Conservation (phyloP, 2,797 vertebrate genomes). For the Sternotherus odoratus region DNA sequence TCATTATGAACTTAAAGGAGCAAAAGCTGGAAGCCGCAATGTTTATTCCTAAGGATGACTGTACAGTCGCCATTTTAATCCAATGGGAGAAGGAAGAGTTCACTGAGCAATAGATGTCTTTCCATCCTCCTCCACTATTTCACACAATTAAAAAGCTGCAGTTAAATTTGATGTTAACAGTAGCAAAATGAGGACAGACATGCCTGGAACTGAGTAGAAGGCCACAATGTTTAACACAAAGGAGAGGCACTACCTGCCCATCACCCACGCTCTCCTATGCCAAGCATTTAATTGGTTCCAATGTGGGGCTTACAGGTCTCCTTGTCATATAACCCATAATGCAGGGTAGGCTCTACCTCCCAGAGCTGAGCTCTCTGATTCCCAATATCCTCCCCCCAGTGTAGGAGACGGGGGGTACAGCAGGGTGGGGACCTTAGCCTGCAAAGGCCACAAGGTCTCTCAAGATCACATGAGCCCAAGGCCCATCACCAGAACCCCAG, state of each 20-base stretch:
- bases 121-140: accelerated
- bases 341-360: background rate
- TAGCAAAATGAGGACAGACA: background rate
- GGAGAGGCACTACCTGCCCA: background rate
- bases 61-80: background rate
- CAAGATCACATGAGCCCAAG: background rate
- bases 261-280: background rate
- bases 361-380: background rate
- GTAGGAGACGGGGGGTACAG: background rate
- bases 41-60: background rate
- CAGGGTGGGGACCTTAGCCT: too few species aligned
- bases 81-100: background rate
- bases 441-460: too few species aligned
- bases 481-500: background rate
- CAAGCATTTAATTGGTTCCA: too few species aligned
- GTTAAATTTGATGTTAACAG: background rate
- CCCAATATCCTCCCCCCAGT: too few species aligned
- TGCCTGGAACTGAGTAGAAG: background rate
- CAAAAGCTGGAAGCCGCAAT: background rate
- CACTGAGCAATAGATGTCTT: background rate
- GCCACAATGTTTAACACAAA: background rate
- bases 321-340: background rate
- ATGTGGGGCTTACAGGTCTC: background rate
- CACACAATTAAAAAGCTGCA: background rate
- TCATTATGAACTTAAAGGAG: background rate